phyloP scores from a whole-genome alignment of 2,888 invertebrate species.

The Hypomecis atomaria region DNA sequence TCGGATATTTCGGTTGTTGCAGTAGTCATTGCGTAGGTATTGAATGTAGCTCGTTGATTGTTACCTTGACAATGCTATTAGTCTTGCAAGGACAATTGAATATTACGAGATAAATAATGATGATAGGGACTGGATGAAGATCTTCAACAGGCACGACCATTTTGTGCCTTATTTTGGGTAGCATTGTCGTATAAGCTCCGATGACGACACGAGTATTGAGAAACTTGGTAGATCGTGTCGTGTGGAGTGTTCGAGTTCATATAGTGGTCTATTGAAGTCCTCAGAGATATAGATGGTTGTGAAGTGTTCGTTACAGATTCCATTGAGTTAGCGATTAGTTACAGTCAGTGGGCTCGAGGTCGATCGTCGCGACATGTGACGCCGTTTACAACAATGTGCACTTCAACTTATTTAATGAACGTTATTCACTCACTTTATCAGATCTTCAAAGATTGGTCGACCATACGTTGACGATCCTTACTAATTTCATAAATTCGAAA shows the following conservation, averaged over 20 bases:
- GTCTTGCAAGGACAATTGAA: neutral
- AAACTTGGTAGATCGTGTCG: slow-evolving; percentile 5
- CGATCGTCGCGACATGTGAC: slow-evolving; percentile 47
- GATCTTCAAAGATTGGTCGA: neutral
- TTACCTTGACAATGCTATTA: slow-evolving; percentile 3
- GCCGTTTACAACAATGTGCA: slow-evolving; percentile 30
- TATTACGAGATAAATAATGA: neutral
- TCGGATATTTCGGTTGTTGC: slow-evolving; percentile 9
- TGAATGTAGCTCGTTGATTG: slow-evolving; percentile 4
- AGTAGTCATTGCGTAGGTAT: slow-evolving; percentile 1
- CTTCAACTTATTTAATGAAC: slow-evolving; percentile 29
- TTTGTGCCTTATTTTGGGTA: neutral
- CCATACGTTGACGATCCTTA: no score
- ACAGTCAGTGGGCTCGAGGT: slow-evolving; percentile 57
- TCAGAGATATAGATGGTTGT: slow-evolving; percentile 45
- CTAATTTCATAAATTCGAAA: no score
- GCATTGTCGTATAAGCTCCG: neutral
- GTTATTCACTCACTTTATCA: slow-evolving; percentile 8
- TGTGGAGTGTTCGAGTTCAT: slow-evolving; percentile 15
- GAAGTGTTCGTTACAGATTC: slow-evolving; percentile 55
- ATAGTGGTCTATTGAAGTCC: slow-evolving; percentile 42
- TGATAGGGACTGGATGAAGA: neutral
- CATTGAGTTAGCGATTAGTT: slow-evolving; percentile 63
- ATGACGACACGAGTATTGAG: slow-evolving; percentile 4
- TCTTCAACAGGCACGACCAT: neutral